Percentiles rank a stretch among this genome's conserved stretches.
Evolutionary conservation across 2,888 invertebrate species (phyloP).

Genomic region (Pristionchus entomophagus): DNA sequence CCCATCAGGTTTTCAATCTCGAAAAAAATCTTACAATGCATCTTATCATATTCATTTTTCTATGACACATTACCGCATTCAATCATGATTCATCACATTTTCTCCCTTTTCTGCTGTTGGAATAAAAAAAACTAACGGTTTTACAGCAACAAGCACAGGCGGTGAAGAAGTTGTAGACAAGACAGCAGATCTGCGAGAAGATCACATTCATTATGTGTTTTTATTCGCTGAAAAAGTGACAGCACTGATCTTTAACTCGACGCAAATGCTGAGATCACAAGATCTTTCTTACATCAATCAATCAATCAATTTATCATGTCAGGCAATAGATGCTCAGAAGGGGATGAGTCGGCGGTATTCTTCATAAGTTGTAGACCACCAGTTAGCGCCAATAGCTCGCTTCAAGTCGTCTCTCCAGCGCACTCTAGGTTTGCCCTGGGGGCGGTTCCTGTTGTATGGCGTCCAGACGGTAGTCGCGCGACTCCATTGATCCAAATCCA

Average conservation of each 20-base stretch:
- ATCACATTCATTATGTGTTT: background rate
- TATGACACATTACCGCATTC: background rate
- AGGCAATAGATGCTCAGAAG: background rate
- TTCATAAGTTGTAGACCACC: too few species aligned
- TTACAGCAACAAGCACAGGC: conserved; percentile 21
- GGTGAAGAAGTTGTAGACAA: conserved; percentile 16
- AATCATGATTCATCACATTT: background rate
- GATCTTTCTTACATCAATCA: background rate
- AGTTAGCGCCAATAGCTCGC: too few species aligned
- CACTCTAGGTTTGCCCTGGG: too few species aligned
- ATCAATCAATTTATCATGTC: background rate
- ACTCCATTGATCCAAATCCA: too few species aligned
- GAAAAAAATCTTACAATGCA: background rate
- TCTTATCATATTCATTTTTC: background rate
- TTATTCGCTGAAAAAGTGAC: too few species aligned
- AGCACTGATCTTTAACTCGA: background rate
- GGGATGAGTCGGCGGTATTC: background rate
- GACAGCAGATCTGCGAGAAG: background rate
- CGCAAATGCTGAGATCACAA: background rate
- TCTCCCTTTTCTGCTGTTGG: too few species aligned
- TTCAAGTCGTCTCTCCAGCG: too few species aligned
- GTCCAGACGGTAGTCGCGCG: too few species aligned
- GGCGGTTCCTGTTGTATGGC: too few species aligned
- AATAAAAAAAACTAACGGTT: background rate
- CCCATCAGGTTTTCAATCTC: too few species aligned